These are phyloP conservation scores for Pelodytes ibericus DNA, from an alignment of 2,797 vertebrate species.

Conservation along the genomic window DNA sequence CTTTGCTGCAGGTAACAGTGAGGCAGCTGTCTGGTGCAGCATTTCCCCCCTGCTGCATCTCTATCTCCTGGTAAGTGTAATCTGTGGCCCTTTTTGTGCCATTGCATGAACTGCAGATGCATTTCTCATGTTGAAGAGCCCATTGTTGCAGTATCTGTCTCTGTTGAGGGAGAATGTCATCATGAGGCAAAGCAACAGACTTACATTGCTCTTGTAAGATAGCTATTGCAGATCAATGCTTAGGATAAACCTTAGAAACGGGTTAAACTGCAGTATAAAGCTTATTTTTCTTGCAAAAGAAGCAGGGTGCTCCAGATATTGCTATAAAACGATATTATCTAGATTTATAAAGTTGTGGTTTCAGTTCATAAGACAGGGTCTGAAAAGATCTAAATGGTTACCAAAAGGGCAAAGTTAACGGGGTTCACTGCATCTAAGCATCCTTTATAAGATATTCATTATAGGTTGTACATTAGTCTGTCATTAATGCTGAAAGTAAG, in stretches of 20 bases:
- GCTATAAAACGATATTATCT: neutral
- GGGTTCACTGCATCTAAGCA: constrained; percentile 20
- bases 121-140: neutral
- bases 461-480: constrained; percentile 1
- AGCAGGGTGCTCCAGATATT: neutral
- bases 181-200: neutral
- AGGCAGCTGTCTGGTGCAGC: constrained; percentile 22
- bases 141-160: neutral
- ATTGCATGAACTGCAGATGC: neutral
- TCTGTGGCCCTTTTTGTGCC: neutral
- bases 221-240: constrained; percentile 10
- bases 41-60: constrained; percentile 29
- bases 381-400: constrained; percentile 17
- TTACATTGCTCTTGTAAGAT: neutral
- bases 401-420: constrained; percentile 8
- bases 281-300: neutral
- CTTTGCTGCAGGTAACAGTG: constrained; percentile 46
- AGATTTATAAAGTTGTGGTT: constrained; percentile 24
- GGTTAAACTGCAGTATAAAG: constrained; percentile 1
- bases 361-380: constrained; percentile 37
- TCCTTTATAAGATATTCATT: neutral
- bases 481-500: neutral
- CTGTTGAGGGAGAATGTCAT: neutral
- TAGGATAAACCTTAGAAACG: constrained; percentile 4
- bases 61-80: constrained; percentile 41